Evolutionary conservation across 2,888 invertebrate species (phyloP), one percentile per base, ranked within the genome.

Genomic region (Hypomecis punctinalis): DNA sequence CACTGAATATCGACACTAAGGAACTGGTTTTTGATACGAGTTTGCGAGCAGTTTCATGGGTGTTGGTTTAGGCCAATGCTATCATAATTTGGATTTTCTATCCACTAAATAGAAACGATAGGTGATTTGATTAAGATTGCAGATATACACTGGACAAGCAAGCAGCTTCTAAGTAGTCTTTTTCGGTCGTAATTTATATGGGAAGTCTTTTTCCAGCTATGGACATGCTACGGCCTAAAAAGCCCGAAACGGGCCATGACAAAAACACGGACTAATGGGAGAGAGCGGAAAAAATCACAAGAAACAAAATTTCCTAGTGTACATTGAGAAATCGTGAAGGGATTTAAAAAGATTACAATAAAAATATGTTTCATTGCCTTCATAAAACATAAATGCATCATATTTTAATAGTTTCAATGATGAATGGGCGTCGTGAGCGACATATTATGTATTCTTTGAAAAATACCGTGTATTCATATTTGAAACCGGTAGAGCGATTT

Each of bases 1-100:
- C 86, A 79, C 61, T 63, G 68, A 74, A 80, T 80, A 83, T 80
- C 78, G 75, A 71, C 76, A 76, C 75, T 70, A 68, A 23, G 56
- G 70, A 77, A 76, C 79, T 61, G 68, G 77, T 76, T 76, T 59
- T 62, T 11, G 56, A 56, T 64, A 66, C 64, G n/a, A 56, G 48
- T 55, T 49, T 11, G 48, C 42, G 3, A 42, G 39, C 39, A 49
- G 49, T 61, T 39, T 55, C 49, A 49, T 48, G 23, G 43, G 10
- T 36, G 13, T 36, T 43, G 0, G 4, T 58, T 49, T 48, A 10
- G 33, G 11, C 9, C 42, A 40, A 6, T n/a, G 40, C 23, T 6
- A 11, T 43, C 11, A n/a, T 10, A 4, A 43, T 9, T 40, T 40
- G 10, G 9, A 40, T 40, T 40, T 40, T 10, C 8, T 40, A 5